These are phyloP conservation scores for Meiosimyza platycephala DNA, from an alignment of 2,888 invertebrate species.

Conservation along the genomic window DNA sequence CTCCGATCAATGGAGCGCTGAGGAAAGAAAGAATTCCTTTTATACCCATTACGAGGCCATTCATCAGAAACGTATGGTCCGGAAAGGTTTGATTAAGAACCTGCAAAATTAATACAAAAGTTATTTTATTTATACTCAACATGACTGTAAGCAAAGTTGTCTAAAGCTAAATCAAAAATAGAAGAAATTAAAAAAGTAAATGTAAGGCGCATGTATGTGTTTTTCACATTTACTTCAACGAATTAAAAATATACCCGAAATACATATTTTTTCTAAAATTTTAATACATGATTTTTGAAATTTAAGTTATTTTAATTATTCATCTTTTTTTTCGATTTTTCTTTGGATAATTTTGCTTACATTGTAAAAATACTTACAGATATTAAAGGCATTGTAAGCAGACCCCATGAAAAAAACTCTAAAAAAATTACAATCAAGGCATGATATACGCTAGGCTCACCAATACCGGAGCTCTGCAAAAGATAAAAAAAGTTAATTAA, in stretches of 20 bases:
- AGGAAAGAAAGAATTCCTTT: conserved; percentile 98
- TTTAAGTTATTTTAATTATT: no score
- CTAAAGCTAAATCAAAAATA: neutral
- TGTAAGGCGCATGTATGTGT: no score
- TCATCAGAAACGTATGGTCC: conserved; percentile 97
- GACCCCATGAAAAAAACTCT: conserved; percentile 99
- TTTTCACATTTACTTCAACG: no score
- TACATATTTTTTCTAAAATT: no score
- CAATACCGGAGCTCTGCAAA: conserved; percentile 82
- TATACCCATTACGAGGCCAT: conserved; percentile 98
- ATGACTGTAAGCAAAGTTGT: neutral
- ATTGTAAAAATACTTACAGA: conserved; percentile 58
- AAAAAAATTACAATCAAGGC: conserved; percentile 99
- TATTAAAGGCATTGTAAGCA: conserved; percentile 98
- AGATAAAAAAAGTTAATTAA: no score
- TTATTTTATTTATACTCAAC: neutral
- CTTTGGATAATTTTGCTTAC: neutral
- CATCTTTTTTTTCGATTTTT: conserved; percentile 1
- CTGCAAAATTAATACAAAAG: conserved; percentile 48
- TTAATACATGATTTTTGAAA: no score
- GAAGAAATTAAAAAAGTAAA: no score
- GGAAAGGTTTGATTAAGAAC: conserved; percentile 98
- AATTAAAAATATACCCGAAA: no score
- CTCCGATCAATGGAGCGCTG: conserved; percentile 96
- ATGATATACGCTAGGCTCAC: conserved; percentile 97